Evolutionary conservation across 2,888 invertebrate species (phyloP).

Genomic region (Drosophila pseudotakahashii): DNA sequence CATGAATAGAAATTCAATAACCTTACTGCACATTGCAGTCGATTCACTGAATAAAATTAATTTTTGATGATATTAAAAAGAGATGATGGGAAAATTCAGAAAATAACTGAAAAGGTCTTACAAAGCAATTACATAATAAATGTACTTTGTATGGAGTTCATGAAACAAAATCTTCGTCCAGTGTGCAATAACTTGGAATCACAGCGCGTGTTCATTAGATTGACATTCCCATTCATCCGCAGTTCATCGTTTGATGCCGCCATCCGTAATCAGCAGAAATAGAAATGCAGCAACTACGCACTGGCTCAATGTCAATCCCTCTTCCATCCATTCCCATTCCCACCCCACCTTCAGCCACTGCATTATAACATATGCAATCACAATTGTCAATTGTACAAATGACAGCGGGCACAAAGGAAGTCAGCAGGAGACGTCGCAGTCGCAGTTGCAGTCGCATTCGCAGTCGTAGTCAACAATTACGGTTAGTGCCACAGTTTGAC

Average conservation of each 20-base stretch:
- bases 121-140: no score
- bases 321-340: not conserved
- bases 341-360: constrained; percentile 43
- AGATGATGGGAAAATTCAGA: no score
- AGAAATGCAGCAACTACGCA: constrained; percentile 41
- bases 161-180: not conserved
- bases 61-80: no score
- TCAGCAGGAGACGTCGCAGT: constrained; percentile 21
- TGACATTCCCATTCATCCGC: constrained; percentile 35
- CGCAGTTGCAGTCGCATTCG: constrained; percentile 52
- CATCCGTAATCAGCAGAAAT: constrained; percentile 68
- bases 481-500: constrained; percentile 75
- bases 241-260: constrained; percentile 35
- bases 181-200: constrained; percentile 3
- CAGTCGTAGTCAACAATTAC: constrained; percentile 72
- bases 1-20: no score
- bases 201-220: constrained; percentile 24
- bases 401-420: constrained; percentile 53
- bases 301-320: constrained; percentile 40
- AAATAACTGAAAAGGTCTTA: no score
- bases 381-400: constrained; percentile 76
- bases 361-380: constrained; percentile 76
- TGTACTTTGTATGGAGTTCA: no score
- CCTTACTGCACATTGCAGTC: no score
- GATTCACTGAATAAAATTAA: no score